These are phyloP conservation scores for Siphamia tubifer DNA, from an alignment of 2,113 vertebrate genomes.

Conservation along the genomic window DNA sequence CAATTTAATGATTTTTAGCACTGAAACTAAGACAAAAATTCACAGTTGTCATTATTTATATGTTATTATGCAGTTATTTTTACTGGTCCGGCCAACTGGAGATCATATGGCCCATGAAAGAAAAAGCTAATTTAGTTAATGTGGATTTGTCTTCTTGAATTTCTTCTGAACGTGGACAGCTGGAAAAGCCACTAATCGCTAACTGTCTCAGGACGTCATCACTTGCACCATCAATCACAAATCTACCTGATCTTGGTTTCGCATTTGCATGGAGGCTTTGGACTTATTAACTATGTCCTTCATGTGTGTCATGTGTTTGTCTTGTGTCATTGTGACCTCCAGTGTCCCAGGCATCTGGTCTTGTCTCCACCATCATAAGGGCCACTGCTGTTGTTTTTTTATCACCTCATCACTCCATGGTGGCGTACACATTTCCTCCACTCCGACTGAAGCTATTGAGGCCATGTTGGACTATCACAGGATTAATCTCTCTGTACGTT, in stretches of 20 bases:
- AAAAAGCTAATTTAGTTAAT: no score
- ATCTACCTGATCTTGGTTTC: not conserved
- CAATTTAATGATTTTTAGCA: no score
- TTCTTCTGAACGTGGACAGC: no score
- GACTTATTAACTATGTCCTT: not conserved
- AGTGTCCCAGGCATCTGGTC: not conserved
- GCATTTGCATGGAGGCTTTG: not conserved
- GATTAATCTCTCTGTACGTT: slow-evolving; percentile 18
- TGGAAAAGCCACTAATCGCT: no score
- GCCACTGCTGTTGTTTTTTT: slow-evolving; percentile 1
- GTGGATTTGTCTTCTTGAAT: no score
- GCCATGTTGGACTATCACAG: not conserved
- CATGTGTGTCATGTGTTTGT: not conserved
- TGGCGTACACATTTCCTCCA: not conserved
- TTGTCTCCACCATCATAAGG: slow-evolving; percentile 9
- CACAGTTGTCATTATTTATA: no score
- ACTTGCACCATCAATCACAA: not conserved
- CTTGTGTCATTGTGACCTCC: not conserved
- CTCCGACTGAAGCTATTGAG: slow-evolving; percentile 1
- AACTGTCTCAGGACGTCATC: not conserved
- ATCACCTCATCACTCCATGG: slow-evolving; percentile 29
- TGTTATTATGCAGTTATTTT: no score
- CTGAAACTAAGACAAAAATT: no score
- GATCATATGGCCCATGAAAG: no score
- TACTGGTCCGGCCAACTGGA: no score